Evolutionary conservation across 2,113 vertebrate genomes (phyloP).

Genomic region (Chrysochloris asiatica): DNA sequence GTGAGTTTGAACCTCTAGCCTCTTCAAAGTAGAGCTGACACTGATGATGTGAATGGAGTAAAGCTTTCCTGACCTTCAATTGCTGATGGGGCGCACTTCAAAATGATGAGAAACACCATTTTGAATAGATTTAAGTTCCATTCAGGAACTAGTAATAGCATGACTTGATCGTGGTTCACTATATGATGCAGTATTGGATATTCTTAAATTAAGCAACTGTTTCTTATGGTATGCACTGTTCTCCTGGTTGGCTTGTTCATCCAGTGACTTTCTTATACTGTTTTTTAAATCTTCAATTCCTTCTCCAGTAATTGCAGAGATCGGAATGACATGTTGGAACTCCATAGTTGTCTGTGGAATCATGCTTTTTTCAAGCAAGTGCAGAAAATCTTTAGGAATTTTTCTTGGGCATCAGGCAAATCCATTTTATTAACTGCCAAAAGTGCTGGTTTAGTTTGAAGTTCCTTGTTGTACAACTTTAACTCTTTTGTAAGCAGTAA

Average conservation of each 20-base stretch:
- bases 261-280: slow-evolving; percentile 87
- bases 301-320: slow-evolving; percentile 89
- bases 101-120: no score
- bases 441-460: slow-evolving; percentile 90
- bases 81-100: no score
- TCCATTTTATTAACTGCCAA: slow-evolving; percentile 98
- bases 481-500: slow-evolving; percentile 94
- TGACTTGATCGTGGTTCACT: background rate
- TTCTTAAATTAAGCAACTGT: slow-evolving; percentile 83
- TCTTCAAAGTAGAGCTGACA: no score
- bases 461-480: slow-evolving; percentile 94
- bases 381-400: slow-evolving; percentile 88
- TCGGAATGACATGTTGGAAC: slow-evolving; percentile 90
- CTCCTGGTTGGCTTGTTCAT: slow-evolving; percentile 84
- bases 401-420: slow-evolving; percentile 89
- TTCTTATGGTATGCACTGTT: slow-evolving; percentile 81
- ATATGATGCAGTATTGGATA: slow-evolving; percentile 32
- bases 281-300: slow-evolving; percentile 90
- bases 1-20: no score
- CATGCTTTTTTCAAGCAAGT: slow-evolving; percentile 85
- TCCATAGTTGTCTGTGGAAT: slow-evolving; percentile 84
- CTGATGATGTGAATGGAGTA: no score
- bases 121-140: slow-evolving; percentile 39
- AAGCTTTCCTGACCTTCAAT: no score
- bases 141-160: background rate